These are phyloP conservation scores for Temnothorax rugatulus DNA, from an alignment of 2,888 invertebrate genomes.

Conservation along the genomic window DNA sequence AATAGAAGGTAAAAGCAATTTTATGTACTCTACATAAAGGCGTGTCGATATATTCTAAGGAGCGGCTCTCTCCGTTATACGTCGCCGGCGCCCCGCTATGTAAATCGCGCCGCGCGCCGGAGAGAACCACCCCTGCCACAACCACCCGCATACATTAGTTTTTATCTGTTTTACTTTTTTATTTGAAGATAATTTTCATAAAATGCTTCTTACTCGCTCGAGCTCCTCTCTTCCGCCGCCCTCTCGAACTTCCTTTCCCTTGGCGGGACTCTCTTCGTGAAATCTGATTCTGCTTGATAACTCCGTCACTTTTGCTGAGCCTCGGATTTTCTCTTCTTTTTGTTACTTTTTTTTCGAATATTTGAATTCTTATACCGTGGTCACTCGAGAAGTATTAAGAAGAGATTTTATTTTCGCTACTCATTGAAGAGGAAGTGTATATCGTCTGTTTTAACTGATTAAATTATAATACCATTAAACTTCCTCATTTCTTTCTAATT, in stretches of 20 bases:
- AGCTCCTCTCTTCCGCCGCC: slow-evolving; percentile 72
- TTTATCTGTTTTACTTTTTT: slow-evolving; percentile 84
- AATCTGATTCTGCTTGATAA: slow-evolving; percentile 26
- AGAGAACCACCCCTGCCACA: slow-evolving; percentile 61
- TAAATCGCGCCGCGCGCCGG: slow-evolving; percentile 76
- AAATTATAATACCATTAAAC: not conserved
- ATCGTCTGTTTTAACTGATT: not conserved
- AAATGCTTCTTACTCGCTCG: slow-evolving; percentile 75
- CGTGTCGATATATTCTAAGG: slow-evolving; percentile 81
- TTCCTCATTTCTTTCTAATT: not conserved
- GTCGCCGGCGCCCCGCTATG: slow-evolving; percentile 75
- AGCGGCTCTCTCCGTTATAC: slow-evolving; percentile 63
- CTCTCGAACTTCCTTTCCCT: slow-evolving; percentile 63
- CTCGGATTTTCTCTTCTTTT: slow-evolving; percentile 14
- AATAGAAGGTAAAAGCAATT: slow-evolving; percentile 86
- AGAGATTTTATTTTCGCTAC: not conserved
- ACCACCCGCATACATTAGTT: slow-evolving; percentile 83
- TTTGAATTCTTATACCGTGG: not conserved
- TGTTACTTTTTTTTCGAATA: not conserved
- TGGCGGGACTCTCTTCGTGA: slow-evolving; percentile 5
- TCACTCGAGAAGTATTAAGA: not conserved
- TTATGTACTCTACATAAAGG: slow-evolving; percentile 85
- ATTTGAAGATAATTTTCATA: slow-evolving; percentile 83
- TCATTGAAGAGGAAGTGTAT: not conserved
- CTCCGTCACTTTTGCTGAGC: slow-evolving; percentile 40